Base-by-base conservation (phyloP, 2,888 invertebrate species). In the Orchesella flavescens region DNA sequence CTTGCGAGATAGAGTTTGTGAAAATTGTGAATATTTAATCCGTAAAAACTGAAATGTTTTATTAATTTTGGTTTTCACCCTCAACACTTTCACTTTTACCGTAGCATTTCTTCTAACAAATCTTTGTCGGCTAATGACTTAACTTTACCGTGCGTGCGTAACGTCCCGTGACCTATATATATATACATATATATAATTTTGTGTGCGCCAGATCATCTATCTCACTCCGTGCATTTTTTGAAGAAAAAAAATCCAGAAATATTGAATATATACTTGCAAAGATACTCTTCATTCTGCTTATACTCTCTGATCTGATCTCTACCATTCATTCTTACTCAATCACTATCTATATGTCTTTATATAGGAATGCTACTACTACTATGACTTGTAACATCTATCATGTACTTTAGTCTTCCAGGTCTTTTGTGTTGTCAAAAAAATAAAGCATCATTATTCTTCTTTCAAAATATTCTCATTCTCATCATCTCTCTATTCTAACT, bases 21-120 rank as follows among this genome's bases (percentile, higher is more conserved):
- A 55, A 65, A 69, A 78, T 43, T 5, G 69, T 78, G 49, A 46
- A 66, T 66, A 44, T 73, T 59, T 73, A 23, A 53, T 13, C 61
- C 5, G 2, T 10, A 61, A 61, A 19, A 34, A 34, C 34, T 19
- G 19, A 19, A 66, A 63, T 63, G 65, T 77, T 69, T 68, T 61
- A 49, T 73, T 57, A 59, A 44, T 46, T 80, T 80, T 21, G 53
- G 74, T 75, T 53, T n/a, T 53, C 76, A 82, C 82, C 82, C 82
- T 82, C 82, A 43, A 76, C 69, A 75, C 82, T 82, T 82, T 80
- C 80, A 80, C 76, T 57, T 71, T 43, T 71, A 55, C 23, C 46
- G 61, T 46, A 23, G 61, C 17, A n/a, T 15, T 34, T 23, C 55
- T 34, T 34, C 34, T 34, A 34, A 34, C 34, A 34, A 34, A 34